Evolutionary conservation across 35 echinoderm and acorn worm species (phyloP).

Genomic region (Patiria miniata): DNA sequence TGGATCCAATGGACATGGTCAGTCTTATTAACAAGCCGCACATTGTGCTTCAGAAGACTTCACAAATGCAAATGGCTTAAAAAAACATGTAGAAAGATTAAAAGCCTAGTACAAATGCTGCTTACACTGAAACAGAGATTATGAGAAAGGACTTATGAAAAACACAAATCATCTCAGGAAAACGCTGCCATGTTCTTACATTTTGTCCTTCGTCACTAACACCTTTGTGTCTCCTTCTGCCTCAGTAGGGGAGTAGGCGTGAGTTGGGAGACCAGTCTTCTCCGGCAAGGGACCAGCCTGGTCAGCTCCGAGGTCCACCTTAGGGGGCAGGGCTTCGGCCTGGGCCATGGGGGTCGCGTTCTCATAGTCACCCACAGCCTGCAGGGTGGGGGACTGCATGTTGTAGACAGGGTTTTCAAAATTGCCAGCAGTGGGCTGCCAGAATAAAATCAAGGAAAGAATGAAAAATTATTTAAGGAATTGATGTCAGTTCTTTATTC

Average conservation of each 20-base stretch:
- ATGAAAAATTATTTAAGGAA: no score
- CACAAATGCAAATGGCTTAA: no score
- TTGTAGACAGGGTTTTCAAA: background rate
- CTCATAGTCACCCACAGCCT: background rate
- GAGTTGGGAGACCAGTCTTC: conserved; percentile 20
- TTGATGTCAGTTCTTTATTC: no score
- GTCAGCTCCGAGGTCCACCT: background rate
- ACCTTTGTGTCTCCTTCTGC: conserved; percentile 48
- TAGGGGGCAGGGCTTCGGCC: background rate
- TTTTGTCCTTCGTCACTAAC: conserved; percentile 49
- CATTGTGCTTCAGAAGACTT: no score
- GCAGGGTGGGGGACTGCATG: background rate
- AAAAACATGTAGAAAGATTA: no score
- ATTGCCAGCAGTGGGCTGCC: background rate
- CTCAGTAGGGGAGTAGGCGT: conserved; percentile 41
- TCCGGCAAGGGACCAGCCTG: conserved; percentile 16
- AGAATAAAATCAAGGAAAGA: background rate
- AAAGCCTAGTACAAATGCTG: no score
- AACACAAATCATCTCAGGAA: background rate
- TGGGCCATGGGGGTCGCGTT: background rate
- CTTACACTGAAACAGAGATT: no score
- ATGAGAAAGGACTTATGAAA: background rate
- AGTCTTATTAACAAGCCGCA: no score
- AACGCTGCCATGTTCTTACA: background rate
- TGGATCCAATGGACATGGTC: no score